Conservation (phyloP, 2,113 vertebrate genomes). For the cat (Felis catus) region F.catus_Fca126_mat1.0 CM031416.1:139064501-139065000, state of each 20-base stretch:
- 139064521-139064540: not conserved
- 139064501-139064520: not conserved
- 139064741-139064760: constrained; percentile 24
- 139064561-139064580: too few species aligned
- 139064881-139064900: constrained; percentile 71
- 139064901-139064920: constrained; percentile 41
- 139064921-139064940: constrained; percentile 58
- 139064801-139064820: constrained; percentile 26
- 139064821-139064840: constrained; percentile 58
- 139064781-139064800: constrained; percentile 24
- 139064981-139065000: constrained; percentile 59
- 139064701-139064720: not conserved
- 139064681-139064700: not conserved
- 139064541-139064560: not conserved
- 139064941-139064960: constrained; percentile 52
- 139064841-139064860: constrained; percentile 63
- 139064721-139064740: constrained; percentile 17
- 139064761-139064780: not conserved
- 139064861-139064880: constrained; percentile 67
- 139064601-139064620: not conserved
- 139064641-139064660: not conserved
- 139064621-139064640: not conserved
- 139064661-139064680: not conserved
- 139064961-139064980: constrained; percentile 41
- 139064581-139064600: not conserved